phyloP scores from a whole-genome alignment of 1,140 invertebrate genomes.

The Batillaria attramentaria region DNA sequence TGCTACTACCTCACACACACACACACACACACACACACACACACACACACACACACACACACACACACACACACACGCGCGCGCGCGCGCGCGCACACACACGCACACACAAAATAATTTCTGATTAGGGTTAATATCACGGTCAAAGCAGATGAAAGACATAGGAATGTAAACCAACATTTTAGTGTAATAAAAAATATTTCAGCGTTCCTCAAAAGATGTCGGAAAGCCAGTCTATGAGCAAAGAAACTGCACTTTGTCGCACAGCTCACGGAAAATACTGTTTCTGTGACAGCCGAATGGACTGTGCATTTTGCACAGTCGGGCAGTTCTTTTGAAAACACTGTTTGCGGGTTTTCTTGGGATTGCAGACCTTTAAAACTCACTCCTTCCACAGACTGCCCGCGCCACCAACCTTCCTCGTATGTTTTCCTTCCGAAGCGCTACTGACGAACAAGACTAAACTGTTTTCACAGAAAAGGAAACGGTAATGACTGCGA shows the following conservation, averaged over 20 bases:
- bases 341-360: background rate
- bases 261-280: background rate
- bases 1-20: background rate
- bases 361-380: background rate
- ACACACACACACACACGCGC: background rate
- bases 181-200: no score
- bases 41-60: background rate
- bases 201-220: background rate
- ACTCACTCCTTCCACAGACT: no score
- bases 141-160: no score
- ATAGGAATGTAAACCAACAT: no score
- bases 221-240: background rate
- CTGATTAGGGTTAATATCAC: background rate
- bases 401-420: no score
- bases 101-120: background rate
- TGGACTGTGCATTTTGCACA: no score
- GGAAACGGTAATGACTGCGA: background rate
- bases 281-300: background rate
- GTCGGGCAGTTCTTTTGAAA: background rate
- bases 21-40: background rate
- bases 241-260: background rate
- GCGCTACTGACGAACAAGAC: background rate
- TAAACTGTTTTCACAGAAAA: background rate
- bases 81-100: background rate
- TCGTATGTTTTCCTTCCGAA: background rate